Percentiles rank a stretch among this genome's conserved stretches.
phyloP scores from a whole-genome alignment of 1,140 invertebrate species.

The Magallana ariakensis region DNA sequence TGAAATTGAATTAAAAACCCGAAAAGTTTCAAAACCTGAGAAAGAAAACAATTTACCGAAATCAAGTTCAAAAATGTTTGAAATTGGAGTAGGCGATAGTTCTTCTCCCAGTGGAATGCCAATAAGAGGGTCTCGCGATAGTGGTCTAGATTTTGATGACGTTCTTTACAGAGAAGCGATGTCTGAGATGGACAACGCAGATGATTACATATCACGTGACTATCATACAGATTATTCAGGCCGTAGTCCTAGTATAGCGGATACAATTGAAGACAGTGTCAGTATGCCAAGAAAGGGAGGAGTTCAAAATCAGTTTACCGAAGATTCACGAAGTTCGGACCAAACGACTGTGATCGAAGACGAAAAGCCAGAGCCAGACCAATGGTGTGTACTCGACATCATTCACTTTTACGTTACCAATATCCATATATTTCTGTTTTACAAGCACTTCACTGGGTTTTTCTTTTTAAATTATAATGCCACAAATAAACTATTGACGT shows the following conservation, averaged over 20 bases:
- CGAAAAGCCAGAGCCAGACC: conserved; percentile 36
- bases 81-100: neutral
- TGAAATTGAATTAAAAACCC: neutral
- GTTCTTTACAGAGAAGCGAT: conserved; percentile 13
- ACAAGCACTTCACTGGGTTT: no score
- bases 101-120: conserved; percentile 47
- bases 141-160: conserved; percentile 42
- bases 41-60: neutral
- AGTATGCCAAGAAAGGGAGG: conserved; percentile 49
- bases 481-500: no score
- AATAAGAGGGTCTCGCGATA: conserved; percentile 34
- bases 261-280: conserved; percentile 55
- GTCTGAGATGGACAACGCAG: conserved; percentile 14
- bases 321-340: conserved; percentile 60
- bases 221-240: conserved; percentile 16
- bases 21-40: neutral
- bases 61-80: conserved; percentile 4
- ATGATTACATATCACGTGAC: conserved; percentile 32
- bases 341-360: conserved; percentile 45
- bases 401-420: neutral
- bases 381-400: conserved; percentile 29
- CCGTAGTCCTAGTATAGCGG: conserved; percentile 33
- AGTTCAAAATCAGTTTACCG: conserved; percentile 46
- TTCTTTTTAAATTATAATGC: no score
- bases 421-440: no score